Evolutionary conservation across 2,113 vertebrate species (phyloP).

Genomic region (Ovibos moschatus): DNA sequence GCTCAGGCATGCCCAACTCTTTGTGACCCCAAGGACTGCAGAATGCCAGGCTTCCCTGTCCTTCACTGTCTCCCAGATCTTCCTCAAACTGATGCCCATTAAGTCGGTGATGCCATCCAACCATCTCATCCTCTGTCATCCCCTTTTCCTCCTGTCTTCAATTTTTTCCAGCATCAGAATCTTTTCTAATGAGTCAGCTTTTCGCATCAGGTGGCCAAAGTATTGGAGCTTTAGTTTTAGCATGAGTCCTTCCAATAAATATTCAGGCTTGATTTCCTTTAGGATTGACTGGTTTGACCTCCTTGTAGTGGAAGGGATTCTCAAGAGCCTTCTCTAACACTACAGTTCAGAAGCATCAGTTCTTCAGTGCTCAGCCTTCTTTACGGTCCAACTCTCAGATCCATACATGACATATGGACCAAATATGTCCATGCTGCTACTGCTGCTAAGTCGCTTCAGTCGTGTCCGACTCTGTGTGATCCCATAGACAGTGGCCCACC

Average conservation of each 20-base stretch:
- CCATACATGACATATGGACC: background rate
- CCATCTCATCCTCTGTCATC: background rate
- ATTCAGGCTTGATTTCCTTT: background rate
- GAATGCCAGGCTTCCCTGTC: background rate
- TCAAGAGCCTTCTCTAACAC: background rate
- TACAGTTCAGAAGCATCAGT: background rate
- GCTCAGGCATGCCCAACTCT: background rate
- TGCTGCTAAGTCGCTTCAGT: too few relatives aligned
- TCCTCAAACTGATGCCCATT: background rate
- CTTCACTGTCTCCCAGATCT: background rate
- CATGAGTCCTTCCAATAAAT: background rate
- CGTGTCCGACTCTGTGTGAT: too few relatives aligned
- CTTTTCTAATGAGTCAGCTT: background rate
- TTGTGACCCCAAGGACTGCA: background rate
- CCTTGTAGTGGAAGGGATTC: background rate
- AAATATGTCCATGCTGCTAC: too few relatives aligned
- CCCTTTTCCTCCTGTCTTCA: background rate
- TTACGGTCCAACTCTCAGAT: background rate
- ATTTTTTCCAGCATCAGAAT: background rate
- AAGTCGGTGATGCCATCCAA: background rate
- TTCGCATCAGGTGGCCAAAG: background rate
- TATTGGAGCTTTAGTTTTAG: background rate
- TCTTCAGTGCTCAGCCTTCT: background rate
- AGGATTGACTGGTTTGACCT: background rate
- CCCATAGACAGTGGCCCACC: too few relatives aligned